phyloP scores from a whole-genome alignment of 2,113 vertebrate species.

The Catharus bicknelli region DNA sequence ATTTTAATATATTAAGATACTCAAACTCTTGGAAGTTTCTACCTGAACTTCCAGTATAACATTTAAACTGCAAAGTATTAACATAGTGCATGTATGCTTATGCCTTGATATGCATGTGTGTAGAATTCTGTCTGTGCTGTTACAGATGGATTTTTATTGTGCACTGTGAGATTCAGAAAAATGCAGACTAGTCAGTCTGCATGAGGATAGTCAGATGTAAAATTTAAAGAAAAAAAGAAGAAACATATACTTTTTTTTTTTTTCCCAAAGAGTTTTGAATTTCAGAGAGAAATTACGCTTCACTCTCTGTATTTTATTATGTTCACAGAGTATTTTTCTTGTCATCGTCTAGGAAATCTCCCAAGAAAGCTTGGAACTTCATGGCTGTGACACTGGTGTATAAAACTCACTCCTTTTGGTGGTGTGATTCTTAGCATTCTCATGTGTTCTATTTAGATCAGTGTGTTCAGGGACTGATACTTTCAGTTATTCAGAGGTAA shows the following conservation, averaged over 20 bases:
- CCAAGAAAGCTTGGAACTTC: not conserved
- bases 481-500: not conserved
- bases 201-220: not conserved
- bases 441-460: not conserved
- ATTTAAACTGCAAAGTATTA: not conserved
- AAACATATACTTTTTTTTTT: not conserved
- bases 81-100: rapidly evolving
- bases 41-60: not conserved
- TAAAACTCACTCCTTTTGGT: not conserved
- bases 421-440: not conserved
- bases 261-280: not conserved
- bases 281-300: not conserved
- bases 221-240: not conserved
- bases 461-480: not conserved
- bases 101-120: rapidly evolving
- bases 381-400: not conserved
- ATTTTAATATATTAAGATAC: not conserved
- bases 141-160: not conserved
- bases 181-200: not conserved
- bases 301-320: not conserved
- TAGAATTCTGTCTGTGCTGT: not conserved
- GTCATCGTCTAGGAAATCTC: not conserved
- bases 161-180: not conserved
- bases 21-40: not conserved
- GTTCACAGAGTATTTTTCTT: not conserved